A percentile compares a stretch with the other conserved stretches of the same genome.
These are phyloP conservation scores for Leucophenga montana DNA, from an alignment of 2,888 invertebrate genomes.

Conservation along the genomic window DNA sequence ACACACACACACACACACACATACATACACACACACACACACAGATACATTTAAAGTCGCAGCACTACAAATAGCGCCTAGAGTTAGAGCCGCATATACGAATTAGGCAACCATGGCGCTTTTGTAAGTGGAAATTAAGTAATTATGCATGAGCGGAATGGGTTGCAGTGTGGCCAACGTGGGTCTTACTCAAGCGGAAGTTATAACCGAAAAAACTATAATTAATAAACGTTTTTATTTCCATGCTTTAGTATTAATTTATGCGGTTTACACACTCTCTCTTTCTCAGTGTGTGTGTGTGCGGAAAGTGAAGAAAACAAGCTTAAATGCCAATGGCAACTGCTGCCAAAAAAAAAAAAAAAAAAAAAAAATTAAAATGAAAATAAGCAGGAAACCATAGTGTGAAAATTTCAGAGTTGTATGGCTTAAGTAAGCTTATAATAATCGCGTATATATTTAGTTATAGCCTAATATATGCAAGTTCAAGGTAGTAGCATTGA, in stretches of 20 bases:
- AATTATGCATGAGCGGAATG: slow-evolving; percentile 20
- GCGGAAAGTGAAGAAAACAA: background rate
- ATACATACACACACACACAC: background rate
- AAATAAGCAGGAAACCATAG: background rate
- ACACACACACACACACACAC: background rate
- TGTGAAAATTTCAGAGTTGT: background rate
- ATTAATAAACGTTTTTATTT: slow-evolving; percentile 60
- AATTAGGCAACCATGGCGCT: slow-evolving; percentile 18
- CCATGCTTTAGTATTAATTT: slow-evolving; percentile 55
- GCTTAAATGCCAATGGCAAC: slow-evolving; percentile 1
- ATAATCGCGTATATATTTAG: too few relatives aligned
- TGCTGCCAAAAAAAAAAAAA: background rate
- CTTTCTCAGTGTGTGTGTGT: background rate
- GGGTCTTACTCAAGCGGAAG: background rate
- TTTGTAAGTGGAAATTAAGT: slow-evolving; percentile 25
- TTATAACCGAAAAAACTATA: slow-evolving; percentile 51
- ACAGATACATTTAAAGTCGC: too few relatives aligned
- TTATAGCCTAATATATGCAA: too few relatives aligned
- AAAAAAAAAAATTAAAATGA: too few relatives aligned
- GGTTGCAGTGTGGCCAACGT: background rate
- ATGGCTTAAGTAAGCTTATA: too few relatives aligned
- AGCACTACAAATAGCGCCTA: too few relatives aligned
- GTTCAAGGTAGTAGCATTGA: too few relatives aligned
- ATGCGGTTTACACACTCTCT: background rate
- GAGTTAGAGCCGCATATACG: background rate